Conservation (phyloP, 2,113 vertebrate species). For the Ahaetulla prasina region DNA sequence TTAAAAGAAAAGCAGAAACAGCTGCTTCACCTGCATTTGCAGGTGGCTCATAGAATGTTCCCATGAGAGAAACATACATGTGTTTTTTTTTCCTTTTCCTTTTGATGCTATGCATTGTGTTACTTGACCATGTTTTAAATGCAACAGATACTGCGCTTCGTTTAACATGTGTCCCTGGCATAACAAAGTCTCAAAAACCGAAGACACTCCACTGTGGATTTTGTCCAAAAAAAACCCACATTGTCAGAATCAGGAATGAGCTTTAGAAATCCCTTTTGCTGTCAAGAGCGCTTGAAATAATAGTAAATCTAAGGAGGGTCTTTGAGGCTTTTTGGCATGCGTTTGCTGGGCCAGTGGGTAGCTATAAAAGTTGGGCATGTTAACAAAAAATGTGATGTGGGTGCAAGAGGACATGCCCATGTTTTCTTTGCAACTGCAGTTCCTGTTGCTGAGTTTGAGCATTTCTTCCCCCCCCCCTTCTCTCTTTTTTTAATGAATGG, state of each 20-base stretch:
- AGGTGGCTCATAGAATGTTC: background rate
- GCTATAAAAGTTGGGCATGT: background rate
- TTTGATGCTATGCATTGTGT: background rate
- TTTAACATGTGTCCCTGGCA: background rate
- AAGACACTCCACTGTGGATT: background rate
- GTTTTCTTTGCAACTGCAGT: conserved; percentile 30
- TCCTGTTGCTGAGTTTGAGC: conserved; percentile 40
- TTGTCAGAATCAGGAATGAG: background rate
- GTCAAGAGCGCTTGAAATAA: background rate
- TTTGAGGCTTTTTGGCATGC: background rate
- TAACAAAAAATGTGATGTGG: conserved; percentile 10
- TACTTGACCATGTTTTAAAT: background rate
- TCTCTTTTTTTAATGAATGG: conserved; percentile 17
- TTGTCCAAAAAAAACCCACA: background rate
- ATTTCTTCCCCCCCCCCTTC: background rate
- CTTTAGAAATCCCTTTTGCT: background rate
- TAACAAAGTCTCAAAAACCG: background rate
- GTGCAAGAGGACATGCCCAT: conserved; percentile 22
- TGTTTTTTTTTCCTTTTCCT: background rate
- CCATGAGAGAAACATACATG: background rate
- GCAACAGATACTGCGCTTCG: background rate
- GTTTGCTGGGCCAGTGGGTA: background rate
- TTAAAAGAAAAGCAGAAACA: background rate
- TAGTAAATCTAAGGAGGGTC: background rate
- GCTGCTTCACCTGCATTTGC: background rate